Base-by-base conservation (phyloP, 2,113 vertebrate species). In the Xiphias gladius region DNA sequence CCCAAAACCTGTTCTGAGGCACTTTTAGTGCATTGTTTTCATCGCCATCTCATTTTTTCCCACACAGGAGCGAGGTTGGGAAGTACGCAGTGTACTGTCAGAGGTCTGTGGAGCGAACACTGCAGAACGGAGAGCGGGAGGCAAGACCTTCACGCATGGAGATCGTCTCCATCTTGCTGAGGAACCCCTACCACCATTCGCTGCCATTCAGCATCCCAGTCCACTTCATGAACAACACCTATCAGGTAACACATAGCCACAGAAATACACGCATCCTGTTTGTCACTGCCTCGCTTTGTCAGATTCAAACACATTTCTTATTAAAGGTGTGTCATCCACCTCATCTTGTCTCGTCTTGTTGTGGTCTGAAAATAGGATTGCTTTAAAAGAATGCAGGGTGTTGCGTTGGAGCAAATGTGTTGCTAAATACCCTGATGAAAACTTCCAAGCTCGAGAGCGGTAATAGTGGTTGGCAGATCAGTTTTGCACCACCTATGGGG, bases 141-240 rank as follows among this genome's bases (percentile, higher is more conserved):
- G 96, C 97, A 83, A 97, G 94, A 86, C 97, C 97, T 2, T 98
- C 97, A 1, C 94, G 97, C 0, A 97, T 98, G 97, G 97, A 98
- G 93, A 96, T 97, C 7, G 94, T 98, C 61, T 98, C 97, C 83
- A 97, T 98, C 93, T 91, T 98, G 79, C 94, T 98, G 90, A 95
- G 97, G 74, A 97, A 98, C 92, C 97, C 97, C 4, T 98, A 96
- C 88, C 97, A 97, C 88, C 97, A 98, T 72, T 98, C 97, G 0
- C 92, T 98, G 64, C 97, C 97, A 4, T 98, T 98, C 92, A 98
- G 97, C 92, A 97, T 98, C 90, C 97, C 97, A 0, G 97, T 98
- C 41, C 97, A 98, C 92, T 97, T 98, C 76, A 96, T 96, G 96
- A 97, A 97, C 7, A 96, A 94, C 82, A 96, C 97, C 10, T 98